These are phyloP conservation scores for Darevskia nairensis DNA, from an alignment of 2,797 vertebrate species.

Conservation along the genomic window DNA sequence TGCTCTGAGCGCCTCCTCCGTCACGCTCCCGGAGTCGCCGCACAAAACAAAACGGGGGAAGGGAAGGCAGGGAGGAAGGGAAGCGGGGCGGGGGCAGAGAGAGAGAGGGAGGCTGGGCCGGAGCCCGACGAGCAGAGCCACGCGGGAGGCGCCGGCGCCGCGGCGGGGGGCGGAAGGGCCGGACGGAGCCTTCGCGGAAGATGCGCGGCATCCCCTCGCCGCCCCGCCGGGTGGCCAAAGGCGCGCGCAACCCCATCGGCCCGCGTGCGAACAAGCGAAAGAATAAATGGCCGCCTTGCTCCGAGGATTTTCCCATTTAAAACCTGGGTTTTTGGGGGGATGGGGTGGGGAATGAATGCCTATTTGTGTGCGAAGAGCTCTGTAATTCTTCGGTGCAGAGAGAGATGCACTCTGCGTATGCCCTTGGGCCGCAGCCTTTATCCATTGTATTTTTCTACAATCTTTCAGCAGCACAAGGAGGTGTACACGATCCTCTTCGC, in stretches of 20 bases:
- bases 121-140: not conserved
- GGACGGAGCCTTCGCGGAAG: not conserved
- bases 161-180: not conserved
- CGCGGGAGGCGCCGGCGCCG: slow-evolving; percentile 5
- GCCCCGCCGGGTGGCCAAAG: too few species aligned
- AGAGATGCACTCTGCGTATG: not conserved
- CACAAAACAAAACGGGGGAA: slow-evolving; percentile 17
- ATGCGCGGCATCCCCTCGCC: too few species aligned
- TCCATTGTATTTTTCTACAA: too few species aligned
- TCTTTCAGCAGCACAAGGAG: not conserved
- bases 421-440: too few species aligned
- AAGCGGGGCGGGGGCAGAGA: not conserved
- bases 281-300: not conserved
- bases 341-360: too few species aligned
- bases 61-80: not conserved
- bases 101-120: not conserved
- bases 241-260: too few species aligned
- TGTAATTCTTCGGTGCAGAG: not conserved
- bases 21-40: slow-evolving; percentile 22
- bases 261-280: too few species aligned
- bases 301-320: not conserved
- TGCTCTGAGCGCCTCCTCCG: slow-evolving; percentile 7
- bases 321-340: not conserved
- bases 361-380: too few species aligned
- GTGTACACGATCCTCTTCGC: not conserved